Conservation (phyloP, 2,113 vertebrate genomes). For the Strix uralensis region DNA sequence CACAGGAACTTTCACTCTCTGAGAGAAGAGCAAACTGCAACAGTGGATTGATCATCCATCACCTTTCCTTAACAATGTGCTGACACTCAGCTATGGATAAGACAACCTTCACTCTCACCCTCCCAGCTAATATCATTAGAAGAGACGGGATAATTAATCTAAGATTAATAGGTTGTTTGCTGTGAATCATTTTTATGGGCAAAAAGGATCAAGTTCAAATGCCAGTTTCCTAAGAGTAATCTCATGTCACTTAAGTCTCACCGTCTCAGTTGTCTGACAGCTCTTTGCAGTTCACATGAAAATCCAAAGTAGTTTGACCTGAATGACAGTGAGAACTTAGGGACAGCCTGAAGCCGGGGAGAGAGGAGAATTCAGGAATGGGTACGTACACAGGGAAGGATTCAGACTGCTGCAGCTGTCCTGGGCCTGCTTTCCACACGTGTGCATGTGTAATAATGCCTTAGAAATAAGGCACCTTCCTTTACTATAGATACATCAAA, state of each 20-base stretch:
- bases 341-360: background rate
- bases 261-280: background rate
- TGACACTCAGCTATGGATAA: background rate
- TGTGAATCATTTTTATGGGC: conserved; percentile 35
- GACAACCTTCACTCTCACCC: background rate
- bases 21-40: background rate
- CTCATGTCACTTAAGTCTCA: background rate
- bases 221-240: background rate
- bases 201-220: conserved; percentile 15
- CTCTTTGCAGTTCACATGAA: background rate
- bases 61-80: conserved; percentile 12
- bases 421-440: background rate
- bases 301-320: background rate
- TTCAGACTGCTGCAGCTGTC: background rate
- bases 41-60: background rate
- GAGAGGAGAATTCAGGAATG: background rate
- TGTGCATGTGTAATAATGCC: background rate
- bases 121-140: background rate
- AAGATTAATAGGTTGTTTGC: conserved; percentile 4
- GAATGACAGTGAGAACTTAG: background rate
- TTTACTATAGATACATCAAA: background rate
- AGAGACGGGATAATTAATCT: conserved; percentile 27
- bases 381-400: background rate
- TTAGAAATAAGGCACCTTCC: background rate
- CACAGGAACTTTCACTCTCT: background rate